Evolutionary conservation across 2,888 invertebrate genomes (phyloP).

Genomic region (Diadegma fenestrale): DNA sequence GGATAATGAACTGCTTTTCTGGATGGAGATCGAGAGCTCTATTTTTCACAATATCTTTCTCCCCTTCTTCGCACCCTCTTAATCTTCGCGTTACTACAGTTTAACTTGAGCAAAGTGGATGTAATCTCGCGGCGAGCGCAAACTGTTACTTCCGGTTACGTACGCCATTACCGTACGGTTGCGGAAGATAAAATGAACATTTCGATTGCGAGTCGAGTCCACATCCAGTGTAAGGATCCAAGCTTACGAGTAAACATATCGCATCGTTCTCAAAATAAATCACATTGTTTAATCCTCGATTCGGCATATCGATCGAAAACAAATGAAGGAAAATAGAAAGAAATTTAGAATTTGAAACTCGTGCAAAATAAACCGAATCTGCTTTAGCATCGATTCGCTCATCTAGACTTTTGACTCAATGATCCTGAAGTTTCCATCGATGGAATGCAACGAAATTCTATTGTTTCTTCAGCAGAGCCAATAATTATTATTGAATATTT

Average conservation of each 20-base stretch:
- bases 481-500: too few relatives aligned
- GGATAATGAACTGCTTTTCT: constrained; percentile 65
- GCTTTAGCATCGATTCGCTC: too few relatives aligned
- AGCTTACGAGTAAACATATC: not conserved
- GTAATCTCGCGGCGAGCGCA: constrained; percentile 49
- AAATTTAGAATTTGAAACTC: not conserved
- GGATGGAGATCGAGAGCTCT: constrained; percentile 56
- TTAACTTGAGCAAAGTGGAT: constrained; percentile 50
- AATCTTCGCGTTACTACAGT: constrained; percentile 51
- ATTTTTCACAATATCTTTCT: constrained; percentile 4
- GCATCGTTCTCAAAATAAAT: not conserved
- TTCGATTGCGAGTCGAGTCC: constrained; percentile 9
- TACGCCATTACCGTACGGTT: constrained; percentile 4
- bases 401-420: too few relatives aligned
- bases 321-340: not conserved
- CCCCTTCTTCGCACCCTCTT: constrained; percentile 18
- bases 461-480: too few relatives aligned
- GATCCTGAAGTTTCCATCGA: too few relatives aligned
- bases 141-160: constrained; percentile 64
- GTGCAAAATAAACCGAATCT: too few relatives aligned
- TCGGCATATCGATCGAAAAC: not conserved
- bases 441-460: too few relatives aligned
- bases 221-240: not conserved
- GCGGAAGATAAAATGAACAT: constrained; percentile 20
- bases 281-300: not conserved